Percentiles rank a stretch among this genome's conserved stretches.
phyloP scores from a whole-genome alignment of 2,113 vertebrate genomes.

The Arizona elegans region DNA sequence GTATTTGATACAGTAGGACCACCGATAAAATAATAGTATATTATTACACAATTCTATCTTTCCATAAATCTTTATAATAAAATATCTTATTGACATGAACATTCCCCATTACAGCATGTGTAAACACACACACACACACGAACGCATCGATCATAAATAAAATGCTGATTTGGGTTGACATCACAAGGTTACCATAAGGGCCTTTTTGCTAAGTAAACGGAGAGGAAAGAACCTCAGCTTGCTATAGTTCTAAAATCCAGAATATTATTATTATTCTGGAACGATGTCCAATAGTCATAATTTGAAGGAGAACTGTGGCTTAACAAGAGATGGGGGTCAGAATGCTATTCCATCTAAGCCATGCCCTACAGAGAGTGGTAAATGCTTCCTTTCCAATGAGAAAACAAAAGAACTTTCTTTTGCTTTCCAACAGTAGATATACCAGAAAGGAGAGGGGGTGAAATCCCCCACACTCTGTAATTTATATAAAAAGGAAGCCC shows the following conservation, averaged over 20 bases:
- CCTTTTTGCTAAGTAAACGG: conserved; percentile 53
- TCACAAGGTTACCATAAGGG: conserved; percentile 39
- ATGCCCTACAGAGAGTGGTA: conserved; percentile 47
- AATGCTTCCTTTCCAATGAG: conserved; percentile 36
- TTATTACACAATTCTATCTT: conserved; percentile 70
- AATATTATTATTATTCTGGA: conserved; percentile 26
- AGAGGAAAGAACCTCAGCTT: conserved; percentile 55
- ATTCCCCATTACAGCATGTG: conserved; percentile 53
- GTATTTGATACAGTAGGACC: conserved; percentile 45
- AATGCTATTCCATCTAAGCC: conserved; percentile 49
- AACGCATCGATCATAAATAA: conserved; percentile 31
- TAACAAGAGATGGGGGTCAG: conserved; percentile 35
- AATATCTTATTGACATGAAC: conserved; percentile 75
- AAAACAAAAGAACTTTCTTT: conserved; percentile 15
- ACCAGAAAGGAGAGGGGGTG: conserved; percentile 33
- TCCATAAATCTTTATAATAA: conserved; percentile 80
- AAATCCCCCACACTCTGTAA: conserved; percentile 31
- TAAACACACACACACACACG: conserved; percentile 67
- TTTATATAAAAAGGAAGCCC: not conserved
- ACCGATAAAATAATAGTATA: conserved; percentile 59
- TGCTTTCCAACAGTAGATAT: conserved; percentile 1
- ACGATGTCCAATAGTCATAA: not conserved
- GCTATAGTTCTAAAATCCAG: conserved; percentile 53
- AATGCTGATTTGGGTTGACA: conserved; percentile 61
- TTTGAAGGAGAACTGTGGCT: not conserved